Percentiles rank a stretch among this genome's conserved stretches.
Evolutionary conservation across 2,113 vertebrate species (phyloP).

Genomic region (Rhinoderma darwinii): DNA sequence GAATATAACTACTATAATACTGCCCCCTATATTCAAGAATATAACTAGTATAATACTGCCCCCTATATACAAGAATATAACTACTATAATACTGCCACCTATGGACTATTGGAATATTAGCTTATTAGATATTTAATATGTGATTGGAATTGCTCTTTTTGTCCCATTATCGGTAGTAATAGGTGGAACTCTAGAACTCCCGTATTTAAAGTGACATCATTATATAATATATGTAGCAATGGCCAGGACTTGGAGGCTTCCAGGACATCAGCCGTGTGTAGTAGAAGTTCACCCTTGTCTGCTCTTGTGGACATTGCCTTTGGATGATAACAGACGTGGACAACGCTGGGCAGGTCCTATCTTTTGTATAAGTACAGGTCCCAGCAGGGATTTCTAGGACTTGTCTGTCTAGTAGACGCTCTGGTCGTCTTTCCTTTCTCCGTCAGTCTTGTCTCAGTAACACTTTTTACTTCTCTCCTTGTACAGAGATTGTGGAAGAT

Average conservation of each 20-base stretch:
- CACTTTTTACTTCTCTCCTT: neutral
- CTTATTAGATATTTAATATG: too few species aligned
- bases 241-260: too few species aligned
- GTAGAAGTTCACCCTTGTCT: neutral
- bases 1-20: neutral
- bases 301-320: neutral
- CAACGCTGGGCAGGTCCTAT: neutral
- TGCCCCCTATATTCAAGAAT: neutral
- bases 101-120: too few species aligned
- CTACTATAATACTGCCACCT: neutral
- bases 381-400: neutral
- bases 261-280: neutral
- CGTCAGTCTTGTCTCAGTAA: neutral
- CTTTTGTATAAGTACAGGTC: neutral
- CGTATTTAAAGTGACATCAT: neutral
- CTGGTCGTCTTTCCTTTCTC: neutral
- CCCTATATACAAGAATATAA: neutral
- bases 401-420: neutral
- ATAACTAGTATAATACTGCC: conserved; percentile 5
- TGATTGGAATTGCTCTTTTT: too few species aligned
- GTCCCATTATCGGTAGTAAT: too few species aligned
- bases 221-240: neutral
- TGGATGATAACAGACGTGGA: neutral
- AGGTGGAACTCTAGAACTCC: neutral
- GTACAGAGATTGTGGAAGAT: conserved; percentile 31